Evolutionary conservation across 1,140 invertebrate species (phyloP).

Genomic region (Drosophila willistoni): DNA sequence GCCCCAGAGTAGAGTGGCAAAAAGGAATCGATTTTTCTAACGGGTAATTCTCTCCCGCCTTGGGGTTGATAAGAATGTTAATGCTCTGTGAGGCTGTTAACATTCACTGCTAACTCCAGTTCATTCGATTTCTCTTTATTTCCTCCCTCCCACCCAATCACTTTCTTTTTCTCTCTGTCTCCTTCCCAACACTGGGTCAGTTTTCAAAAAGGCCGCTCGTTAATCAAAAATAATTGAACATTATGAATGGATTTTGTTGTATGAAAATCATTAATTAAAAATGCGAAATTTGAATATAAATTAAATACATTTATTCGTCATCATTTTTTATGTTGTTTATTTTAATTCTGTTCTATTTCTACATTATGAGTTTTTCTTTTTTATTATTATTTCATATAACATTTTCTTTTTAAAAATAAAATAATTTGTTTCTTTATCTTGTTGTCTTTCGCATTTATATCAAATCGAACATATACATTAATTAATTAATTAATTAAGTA

Average conservation of each 20-base stretch:
- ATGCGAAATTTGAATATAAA: conserved; percentile 48
- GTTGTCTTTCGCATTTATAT: conserved; percentile 64
- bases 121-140: background rate
- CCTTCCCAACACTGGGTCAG: background rate
- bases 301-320: conserved; percentile 82
- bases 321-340: background rate
- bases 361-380: conserved; percentile 70
- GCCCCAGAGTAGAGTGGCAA: conserved; percentile 61
- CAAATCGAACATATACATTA: conserved; percentile 59
- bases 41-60: conserved; percentile 67
- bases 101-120: conserved; percentile 1
- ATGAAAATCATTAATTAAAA: background rate
- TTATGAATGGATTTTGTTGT: background rate
- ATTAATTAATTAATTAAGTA: conserved; percentile 46
- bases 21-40: conserved; percentile 74
- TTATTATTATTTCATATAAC: conserved; percentile 64
- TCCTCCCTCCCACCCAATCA: background rate
- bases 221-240: background rate
- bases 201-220: background rate
- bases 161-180: background rate
- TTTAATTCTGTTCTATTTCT: conserved; percentile 64
- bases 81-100: conserved; percentile 20
- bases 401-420: conserved; percentile 75
- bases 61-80: conserved; percentile 66
- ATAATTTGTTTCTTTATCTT: conserved; percentile 63